Percentiles rank a stretch among this genome's conserved stretches.
Conservation (phyloP, 2,888 invertebrate genomes). For the Glaucopsyche alexis region DNA sequence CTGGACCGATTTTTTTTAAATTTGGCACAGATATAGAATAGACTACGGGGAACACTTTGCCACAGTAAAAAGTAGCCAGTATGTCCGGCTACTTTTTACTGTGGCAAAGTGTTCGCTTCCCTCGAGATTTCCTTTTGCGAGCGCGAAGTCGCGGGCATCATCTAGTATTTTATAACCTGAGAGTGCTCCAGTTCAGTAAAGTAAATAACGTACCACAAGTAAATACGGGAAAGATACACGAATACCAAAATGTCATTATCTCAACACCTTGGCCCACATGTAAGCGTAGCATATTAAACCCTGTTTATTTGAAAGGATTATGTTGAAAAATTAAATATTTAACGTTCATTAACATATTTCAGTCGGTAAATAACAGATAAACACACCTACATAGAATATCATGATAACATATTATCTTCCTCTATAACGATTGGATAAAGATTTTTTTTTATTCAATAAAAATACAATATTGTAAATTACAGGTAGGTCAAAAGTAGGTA, state of each 20-base stretch:
- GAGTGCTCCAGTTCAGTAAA: neutral
- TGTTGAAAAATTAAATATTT: neutral
- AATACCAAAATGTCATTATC: neutral
- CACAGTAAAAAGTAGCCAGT: too few relatives aligned
- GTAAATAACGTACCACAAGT: neutral
- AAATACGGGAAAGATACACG: neutral
- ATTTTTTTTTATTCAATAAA: too few relatives aligned
- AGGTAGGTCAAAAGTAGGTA: too few relatives aligned
- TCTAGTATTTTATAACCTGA: neutral
- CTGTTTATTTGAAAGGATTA: neutral
- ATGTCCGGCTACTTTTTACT: too few relatives aligned
- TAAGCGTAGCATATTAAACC: neutral
- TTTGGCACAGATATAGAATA: too few relatives aligned
- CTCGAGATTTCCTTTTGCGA: too few relatives aligned
- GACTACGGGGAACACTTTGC: too few relatives aligned
- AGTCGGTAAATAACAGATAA: neutral
- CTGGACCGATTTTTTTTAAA: too few relatives aligned
- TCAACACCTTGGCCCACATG: conserved; percentile 2
- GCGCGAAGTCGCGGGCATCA: too few relatives aligned
- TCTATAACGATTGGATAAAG: too few relatives aligned
- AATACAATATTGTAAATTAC: too few relatives aligned
- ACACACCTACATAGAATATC: neutral
- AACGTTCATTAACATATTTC: neutral
- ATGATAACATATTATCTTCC: neutral
- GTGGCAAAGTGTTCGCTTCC: too few relatives aligned